Evolutionary conservation across 2,888 invertebrate genomes (phyloP), one percentile per base, ranked within the genome.

Genomic region (Meandrusa payeni): DNA sequence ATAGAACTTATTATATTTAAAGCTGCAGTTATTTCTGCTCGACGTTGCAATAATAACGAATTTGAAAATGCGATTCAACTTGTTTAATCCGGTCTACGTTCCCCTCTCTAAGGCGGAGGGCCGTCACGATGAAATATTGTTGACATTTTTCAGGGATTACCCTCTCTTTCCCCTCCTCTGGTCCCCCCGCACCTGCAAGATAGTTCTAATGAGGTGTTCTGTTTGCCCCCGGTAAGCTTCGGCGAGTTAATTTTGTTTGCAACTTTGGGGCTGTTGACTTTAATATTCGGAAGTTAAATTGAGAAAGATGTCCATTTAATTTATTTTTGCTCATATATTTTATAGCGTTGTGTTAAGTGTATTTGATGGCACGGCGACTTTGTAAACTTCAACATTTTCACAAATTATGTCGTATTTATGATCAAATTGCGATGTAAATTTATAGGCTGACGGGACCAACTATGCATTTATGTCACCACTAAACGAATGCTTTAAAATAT

Each of bases 141-240:
- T 58, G 65, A 64, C 71, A 79, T 79, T 75, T 76, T 73, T 78
- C 77, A 77, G 63, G 63, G 74, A 64, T 60, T 72, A 65, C 57
- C 49, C 54, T 69, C 79, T 70, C 70, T 82, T 78, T 71, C 85
- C 77, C 68, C 9, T 11, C 5, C 5, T 7, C 3, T 2, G 2
- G 4, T 1, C 9, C 7, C 20, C 22, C 5, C 2, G 7, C 29
- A 28, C 28, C 38, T 29, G 28, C 37, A 27, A 27, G 45, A 67
- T 71, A 70, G 72, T 69, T 70, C 59, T 67, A 61, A 62, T 54
- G 58, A 58, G 47, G 48, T 48, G 43, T 57, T 56, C 49, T 55
- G 54, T 52, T 28, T 22, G 22, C 34, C 15, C 22, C 28, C 20
- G 22, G 28, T 39, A 29, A 34, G 26, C 28, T 29, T 10, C 26